Conservation (phyloP, 2,888 invertebrate genomes). For the Tetramorium bicarinatum region DNA sequence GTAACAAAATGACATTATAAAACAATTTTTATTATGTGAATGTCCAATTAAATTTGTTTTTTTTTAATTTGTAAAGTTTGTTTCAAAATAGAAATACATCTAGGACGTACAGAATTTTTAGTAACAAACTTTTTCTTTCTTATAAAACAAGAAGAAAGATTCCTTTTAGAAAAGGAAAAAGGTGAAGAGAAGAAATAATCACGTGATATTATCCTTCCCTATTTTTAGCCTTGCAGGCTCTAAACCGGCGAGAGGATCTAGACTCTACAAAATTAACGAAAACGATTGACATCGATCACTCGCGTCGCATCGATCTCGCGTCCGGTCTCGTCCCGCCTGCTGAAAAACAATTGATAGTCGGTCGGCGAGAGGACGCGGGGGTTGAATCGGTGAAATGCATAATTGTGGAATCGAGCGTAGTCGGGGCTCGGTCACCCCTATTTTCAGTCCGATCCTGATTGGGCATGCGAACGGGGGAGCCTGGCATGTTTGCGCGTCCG, state of each 20-base stretch:
- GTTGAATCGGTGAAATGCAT: conserved; percentile 69
- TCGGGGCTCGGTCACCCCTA: conserved; percentile 67
- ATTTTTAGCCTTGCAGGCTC: not conserved
- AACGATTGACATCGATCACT: conserved; percentile 4
- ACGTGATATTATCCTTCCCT: not conserved
- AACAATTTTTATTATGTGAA: not conserved
- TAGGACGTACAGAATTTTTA: not conserved
- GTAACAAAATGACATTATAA: not conserved
- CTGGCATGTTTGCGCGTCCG: conserved; percentile 62
- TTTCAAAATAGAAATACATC: not conserved
- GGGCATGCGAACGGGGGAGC: conserved; percentile 71
- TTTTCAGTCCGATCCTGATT: conserved; percentile 73
- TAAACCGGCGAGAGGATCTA: not conserved
- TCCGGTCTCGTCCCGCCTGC: not conserved
- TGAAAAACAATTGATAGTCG: conserved; percentile 67
- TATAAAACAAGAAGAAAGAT: not conserved
- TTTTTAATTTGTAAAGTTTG: not conserved
- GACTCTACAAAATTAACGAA: not conserved
- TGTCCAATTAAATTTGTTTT: not conserved
- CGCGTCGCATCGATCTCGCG: conserved; percentile 10
- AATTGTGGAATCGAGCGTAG: conserved; percentile 77
- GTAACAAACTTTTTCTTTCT: not conserved
- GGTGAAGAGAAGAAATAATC: not conserved
- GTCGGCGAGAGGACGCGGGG: conserved; percentile 50
- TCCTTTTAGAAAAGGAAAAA: not conserved